A percentile compares a stretch with the other conserved stretches of the same genome.
phyloP scores from a whole-genome alignment of 2,888 invertebrate genomes.

The Tenthredo notha region DNA sequence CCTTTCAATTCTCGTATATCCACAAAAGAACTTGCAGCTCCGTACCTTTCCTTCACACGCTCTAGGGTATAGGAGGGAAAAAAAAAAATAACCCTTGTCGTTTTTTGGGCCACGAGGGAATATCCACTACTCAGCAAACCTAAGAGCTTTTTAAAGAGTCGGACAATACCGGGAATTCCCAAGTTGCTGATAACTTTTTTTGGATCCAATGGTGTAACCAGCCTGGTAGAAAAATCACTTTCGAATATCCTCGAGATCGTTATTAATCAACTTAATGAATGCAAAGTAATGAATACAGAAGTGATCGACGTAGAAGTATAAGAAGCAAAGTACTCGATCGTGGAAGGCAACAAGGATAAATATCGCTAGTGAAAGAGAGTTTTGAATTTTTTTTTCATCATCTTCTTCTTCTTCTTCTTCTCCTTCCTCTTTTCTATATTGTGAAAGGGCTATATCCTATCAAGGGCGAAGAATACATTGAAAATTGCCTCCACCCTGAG shows the following conservation, averaged over 20 bases:
- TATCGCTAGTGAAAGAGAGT: background rate
- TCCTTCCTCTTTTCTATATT: background rate
- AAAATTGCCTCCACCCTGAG: background rate
- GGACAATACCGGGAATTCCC: background rate
- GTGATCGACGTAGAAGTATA: too few relatives aligned
- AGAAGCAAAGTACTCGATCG: too few relatives aligned
- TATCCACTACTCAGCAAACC: background rate
- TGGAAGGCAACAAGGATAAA: background rate
- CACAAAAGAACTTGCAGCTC: background rate
- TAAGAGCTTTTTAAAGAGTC: slow-evolving; percentile 13
- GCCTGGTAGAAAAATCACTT: background rate
- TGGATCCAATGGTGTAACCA: background rate
- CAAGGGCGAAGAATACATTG: slow-evolving; percentile 13
- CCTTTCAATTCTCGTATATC: slow-evolving; percentile 1
- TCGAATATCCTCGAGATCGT: background rate
- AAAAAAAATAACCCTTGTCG: background rate
- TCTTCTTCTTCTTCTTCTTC: too few relatives aligned
- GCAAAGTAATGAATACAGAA: too few relatives aligned
- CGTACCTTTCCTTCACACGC: background rate
- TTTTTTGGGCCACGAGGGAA: slow-evolving; percentile 19
- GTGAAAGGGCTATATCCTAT: slow-evolving; percentile 35
- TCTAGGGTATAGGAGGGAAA: too few relatives aligned
- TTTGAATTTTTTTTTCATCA: background rate
- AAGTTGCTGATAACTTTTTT: background rate
- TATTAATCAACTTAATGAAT: too few relatives aligned